A percentile compares a stretch with the other conserved stretches of the same genome.
Evolutionary conservation across 2,888 invertebrate genomes (phyloP).

Genomic region (Lypha dubia): DNA sequence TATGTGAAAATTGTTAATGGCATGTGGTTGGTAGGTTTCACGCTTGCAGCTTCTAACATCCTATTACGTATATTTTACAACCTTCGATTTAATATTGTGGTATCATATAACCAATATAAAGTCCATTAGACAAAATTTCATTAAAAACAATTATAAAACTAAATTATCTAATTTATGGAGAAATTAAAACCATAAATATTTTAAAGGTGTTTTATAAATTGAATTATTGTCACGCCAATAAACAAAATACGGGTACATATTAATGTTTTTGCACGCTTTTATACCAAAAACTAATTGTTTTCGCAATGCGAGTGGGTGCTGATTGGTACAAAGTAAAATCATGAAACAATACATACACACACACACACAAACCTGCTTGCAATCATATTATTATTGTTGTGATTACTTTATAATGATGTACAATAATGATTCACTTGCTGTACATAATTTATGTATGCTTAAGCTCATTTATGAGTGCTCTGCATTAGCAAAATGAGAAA

Average conservation of each 20-base stretch:
- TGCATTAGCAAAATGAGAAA: neutral
- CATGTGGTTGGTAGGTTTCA: too few species aligned
- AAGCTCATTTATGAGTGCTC: neutral
- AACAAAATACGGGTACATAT: conserved; percentile 5
- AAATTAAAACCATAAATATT: neutral
- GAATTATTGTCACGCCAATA: conserved; percentile 61
- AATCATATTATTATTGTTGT: conserved; percentile 41
- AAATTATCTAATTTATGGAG: too few species aligned
- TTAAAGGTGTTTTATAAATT: conserved; percentile 52
- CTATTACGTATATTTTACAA: too few species aligned
- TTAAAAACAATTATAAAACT: conserved; percentile 7
- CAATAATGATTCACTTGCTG: conserved; percentile 30
- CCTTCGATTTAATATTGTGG: too few species aligned
- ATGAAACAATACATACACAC: too few species aligned
- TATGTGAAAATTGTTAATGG: too few species aligned
- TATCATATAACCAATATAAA: too few species aligned
- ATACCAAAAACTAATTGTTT: neutral
- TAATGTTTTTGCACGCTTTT: neutral
- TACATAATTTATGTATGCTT: neutral
- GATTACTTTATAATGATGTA: conserved; percentile 43
- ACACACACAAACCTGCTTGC: neutral
- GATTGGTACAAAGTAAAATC: neutral
- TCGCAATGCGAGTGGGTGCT: neutral
- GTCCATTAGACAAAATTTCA: too few species aligned
- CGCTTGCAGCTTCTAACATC: too few species aligned